Evolutionary conservation across 2,113 vertebrate species (phyloP), one percentile per base, ranked within the genome.

Genomic region (Caranx ignobilis): DNA sequence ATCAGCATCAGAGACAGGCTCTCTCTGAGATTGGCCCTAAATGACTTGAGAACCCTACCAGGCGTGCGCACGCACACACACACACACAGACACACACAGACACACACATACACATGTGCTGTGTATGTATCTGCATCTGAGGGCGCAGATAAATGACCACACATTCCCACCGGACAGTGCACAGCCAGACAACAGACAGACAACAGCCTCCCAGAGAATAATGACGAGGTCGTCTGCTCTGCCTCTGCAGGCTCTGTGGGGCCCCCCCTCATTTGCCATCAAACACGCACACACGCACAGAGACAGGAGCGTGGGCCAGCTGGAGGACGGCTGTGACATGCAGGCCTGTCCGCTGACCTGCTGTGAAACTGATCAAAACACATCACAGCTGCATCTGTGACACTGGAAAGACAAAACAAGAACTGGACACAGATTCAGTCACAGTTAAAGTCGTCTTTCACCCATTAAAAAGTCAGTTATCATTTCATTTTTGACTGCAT

Each of bases 351-450:
- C 73, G 59, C 81, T 78, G 83, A 86, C 89, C 82, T 18, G 77
- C 90, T 88, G 91, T 26, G 89, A 71, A 81, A 80, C 79, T 89
- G 83, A 91, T 93, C 87, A 91, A 89, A 93, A 83, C 81, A 81
- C 71, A 85, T 77, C 83, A 34, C 74, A 85, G 77, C 71, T 12
- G 18, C 77, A 74, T 87, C 84, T 84, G 68, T 75, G 12, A 52
- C 52, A 21, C 77, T 48, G 68, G 47, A 72, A 76, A 69, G 21
- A 83, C 75, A 74, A 77, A 86, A 79, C 69, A 74, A 54, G n/a
- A 85, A 65, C 52, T 66, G 50, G 64, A 75, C 39, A 8, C 13
- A 43, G 35, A 37, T 56, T 75, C 57, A 70, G 76, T 61, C 34
- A 65, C 75, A 66, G 45, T 79, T 68, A 41, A 76, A 61, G 43